Evolutionary conservation across 2,797 vertebrate species (phyloP).

Genomic region (Melopsittacus undulatus): DNA sequence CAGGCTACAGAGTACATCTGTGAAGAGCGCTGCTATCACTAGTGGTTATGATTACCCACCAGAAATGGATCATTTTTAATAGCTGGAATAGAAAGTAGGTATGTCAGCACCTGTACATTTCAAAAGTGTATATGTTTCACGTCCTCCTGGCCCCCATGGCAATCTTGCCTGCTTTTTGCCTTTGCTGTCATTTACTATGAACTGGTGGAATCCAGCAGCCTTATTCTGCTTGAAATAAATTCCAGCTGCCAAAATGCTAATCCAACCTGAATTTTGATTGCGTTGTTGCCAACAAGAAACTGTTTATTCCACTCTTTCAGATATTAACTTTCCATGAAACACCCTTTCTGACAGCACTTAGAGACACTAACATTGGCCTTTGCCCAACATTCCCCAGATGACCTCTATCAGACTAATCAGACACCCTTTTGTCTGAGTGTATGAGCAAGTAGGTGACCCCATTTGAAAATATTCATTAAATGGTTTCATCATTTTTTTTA

Average conservation of each 20-base stretch:
- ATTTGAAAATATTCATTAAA: slow-evolving; percentile 68
- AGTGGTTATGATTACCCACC: not conserved
- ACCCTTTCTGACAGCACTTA: slow-evolving; percentile 10
- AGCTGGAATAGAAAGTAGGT: not conserved
- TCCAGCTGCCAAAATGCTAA: not conserved
- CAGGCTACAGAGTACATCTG: not conserved
- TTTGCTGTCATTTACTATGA: not conserved
- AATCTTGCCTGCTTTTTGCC: not conserved
- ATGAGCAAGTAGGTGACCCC: slow-evolving; percentile 45
- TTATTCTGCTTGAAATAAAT: not conserved
- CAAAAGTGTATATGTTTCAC: not conserved
- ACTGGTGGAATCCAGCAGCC: not conserved
- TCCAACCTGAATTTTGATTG: not conserved
- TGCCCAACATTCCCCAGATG: slow-evolving; percentile 9
- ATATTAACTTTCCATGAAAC: not conserved
- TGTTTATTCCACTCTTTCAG: not conserved
- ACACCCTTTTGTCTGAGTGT: slow-evolving; percentile 32
- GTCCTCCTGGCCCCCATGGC: not conserved
- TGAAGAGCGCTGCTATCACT: not conserved
- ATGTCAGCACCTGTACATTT: not conserved
- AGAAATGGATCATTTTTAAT: slow-evolving; percentile 16
- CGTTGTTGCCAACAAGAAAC: not conserved
- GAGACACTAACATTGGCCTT: not conserved
- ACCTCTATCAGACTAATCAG: slow-evolving; percentile 56
- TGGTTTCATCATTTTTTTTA: slow-evolving; percentile 42